These are phyloP conservation scores for Pseudorhombus dupliciocellatus DNA, from an alignment of 2,113 vertebrate species.

Conservation along the genomic window DNA sequence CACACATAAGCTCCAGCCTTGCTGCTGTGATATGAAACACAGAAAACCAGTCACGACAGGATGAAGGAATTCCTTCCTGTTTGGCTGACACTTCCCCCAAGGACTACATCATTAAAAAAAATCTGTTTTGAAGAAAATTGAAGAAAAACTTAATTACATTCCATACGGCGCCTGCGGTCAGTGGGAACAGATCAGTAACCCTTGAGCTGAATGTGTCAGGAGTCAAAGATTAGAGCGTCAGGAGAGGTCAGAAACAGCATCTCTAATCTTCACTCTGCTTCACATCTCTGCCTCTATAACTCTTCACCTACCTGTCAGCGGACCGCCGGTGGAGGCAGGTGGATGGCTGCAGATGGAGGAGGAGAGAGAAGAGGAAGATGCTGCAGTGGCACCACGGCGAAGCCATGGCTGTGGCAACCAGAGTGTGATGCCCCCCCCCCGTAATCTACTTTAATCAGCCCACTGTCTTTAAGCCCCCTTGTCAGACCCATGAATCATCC, in stretches of 20 bases:
- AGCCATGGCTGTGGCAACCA: constrained; percentile 55
- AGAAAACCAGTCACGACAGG: no score
- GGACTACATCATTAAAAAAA: neutral
- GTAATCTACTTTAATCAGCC: constrained; percentile 72
- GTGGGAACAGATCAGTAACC: constrained; percentile 1
- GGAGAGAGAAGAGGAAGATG: constrained; percentile 35
- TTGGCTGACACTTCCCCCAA: neutral
- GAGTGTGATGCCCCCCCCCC: constrained; percentile 35
- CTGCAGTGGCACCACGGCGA: constrained; percentile 43
- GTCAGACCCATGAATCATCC: constrained; percentile 40
- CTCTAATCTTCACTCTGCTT: neutral
- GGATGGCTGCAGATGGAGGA: constrained; percentile 27
- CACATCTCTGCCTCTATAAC: neutral
- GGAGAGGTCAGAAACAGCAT: constrained; percentile 2
- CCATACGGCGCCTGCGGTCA: no score
- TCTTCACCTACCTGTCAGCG: constrained; percentile 53
- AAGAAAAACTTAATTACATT: neutral
- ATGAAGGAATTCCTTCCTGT: no score
- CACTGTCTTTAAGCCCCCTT: constrained; percentile 39
- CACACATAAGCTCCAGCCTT: no score
- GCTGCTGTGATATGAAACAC: no score
- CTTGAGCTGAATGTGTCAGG: constrained; percentile 8
- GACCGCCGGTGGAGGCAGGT: neutral
- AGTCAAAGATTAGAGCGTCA: constrained; percentile 49
- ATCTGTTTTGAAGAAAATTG: neutral